A percentile compares a stretch with the other conserved stretches of the same genome.
Conservation (phyloP, 2,797 vertebrate genomes). For the Oryzias sinensis region DNA sequence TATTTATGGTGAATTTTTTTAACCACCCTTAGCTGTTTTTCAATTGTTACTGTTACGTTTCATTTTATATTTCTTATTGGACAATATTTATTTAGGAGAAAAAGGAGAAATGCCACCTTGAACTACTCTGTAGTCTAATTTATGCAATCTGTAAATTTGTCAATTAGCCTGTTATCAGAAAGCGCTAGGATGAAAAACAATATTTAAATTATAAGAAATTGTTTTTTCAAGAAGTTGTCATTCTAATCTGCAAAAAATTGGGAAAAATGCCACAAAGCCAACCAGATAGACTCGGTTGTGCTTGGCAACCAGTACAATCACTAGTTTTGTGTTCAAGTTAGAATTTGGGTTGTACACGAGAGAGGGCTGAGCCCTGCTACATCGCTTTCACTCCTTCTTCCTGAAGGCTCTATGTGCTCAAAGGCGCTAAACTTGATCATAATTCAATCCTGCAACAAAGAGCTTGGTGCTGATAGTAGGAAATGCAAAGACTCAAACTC, state of each 20-base stretch:
- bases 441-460: not conserved
- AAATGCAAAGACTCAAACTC: slow-evolving; percentile 22
- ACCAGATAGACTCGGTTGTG: slow-evolving; percentile 19
- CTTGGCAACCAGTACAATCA: not conserved
- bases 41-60: slow-evolving; percentile 67
- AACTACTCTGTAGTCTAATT: slow-evolving; percentile 23
- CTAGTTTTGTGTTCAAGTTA: slow-evolving; percentile 13
- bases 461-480: slow-evolving; percentile 16
- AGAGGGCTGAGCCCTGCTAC: slow-evolving; percentile 8
- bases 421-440: slow-evolving; percentile 1
- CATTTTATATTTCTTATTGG: slow-evolving; percentile 70
- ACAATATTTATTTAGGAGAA: slow-evolving; percentile 71
- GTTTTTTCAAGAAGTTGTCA: slow-evolving; percentile 2
- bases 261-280: slow-evolving; percentile 7
- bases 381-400: slow-evolving; percentile 15
- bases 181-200: slow-evolving; percentile 59
- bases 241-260: not conserved
- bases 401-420: slow-evolving; percentile 36
- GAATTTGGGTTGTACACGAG: slow-evolving; percentile 5
- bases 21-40: slow-evolving; percentile 67
- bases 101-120: slow-evolving; percentile 27
- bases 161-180: slow-evolving; percentile 51
- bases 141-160: slow-evolving; percentile 31
- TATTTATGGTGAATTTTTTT: slow-evolving; percentile 81
- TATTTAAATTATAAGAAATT: slow-evolving; percentile 40